Conservation (phyloP, 2,113 vertebrate species). For the Scopus umbretta region DNA sequence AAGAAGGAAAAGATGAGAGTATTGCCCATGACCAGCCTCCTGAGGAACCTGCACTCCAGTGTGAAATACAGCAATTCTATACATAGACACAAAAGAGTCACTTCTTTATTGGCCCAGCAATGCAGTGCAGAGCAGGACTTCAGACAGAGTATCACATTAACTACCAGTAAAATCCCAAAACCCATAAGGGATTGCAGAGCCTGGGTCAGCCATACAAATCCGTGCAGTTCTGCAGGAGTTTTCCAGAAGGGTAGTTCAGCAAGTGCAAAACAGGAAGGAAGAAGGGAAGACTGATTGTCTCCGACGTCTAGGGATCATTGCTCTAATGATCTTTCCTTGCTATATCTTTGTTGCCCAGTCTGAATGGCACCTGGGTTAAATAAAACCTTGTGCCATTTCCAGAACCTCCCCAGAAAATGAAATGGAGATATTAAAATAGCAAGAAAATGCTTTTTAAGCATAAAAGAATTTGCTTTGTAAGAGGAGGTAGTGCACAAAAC, state of each 20-base stretch:
- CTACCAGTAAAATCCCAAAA: not conserved
- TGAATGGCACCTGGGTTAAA: not conserved
- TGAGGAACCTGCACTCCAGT: not conserved
- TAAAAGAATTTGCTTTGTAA: not conserved
- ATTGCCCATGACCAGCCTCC: not conserved
- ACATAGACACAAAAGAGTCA: fast-evolving
- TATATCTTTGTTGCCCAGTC: not conserved
- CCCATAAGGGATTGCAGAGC: not conserved
- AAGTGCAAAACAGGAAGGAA: not conserved
- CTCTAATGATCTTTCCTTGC: not conserved
- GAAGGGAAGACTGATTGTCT: not conserved
- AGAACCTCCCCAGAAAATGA: not conserved
- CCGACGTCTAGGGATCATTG: not conserved
- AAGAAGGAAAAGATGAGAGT: not conserved
- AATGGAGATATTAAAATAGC: not conserved
- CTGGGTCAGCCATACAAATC: not conserved
- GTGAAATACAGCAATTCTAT: not conserved
- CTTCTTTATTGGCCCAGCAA: not conserved
- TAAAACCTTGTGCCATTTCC: not conserved
- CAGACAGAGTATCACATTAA: not conserved
- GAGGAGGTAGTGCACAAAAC: not conserved
- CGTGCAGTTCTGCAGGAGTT: not conserved
- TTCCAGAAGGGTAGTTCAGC: not conserved
- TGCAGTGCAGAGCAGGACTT: not conserved
- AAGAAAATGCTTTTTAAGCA: not conserved